Conservation (phyloP, 2,888 invertebrate genomes). For the Thysanoteuthis rhombus region DNA sequence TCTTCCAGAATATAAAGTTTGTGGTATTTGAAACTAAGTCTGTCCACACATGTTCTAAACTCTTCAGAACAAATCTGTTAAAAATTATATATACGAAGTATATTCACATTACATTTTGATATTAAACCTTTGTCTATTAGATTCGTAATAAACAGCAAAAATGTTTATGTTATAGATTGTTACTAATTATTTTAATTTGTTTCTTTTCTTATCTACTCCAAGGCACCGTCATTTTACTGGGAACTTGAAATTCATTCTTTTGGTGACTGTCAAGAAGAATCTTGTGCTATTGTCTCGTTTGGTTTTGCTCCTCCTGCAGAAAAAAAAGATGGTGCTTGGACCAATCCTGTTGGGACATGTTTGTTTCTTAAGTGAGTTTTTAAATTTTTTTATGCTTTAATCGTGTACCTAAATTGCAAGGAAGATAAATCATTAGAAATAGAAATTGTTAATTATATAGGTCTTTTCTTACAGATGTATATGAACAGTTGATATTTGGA, state of each 20-base stretch:
- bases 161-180: neutral
- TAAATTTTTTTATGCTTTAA: neutral
- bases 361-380: slow-evolving; percentile 64
- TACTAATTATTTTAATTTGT: neutral
- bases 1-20: no score
- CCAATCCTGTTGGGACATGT: slow-evolving; percentile 66
- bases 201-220: neutral
- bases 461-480: neutral
- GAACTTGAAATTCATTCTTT: slow-evolving; percentile 65
- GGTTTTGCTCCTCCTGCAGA: slow-evolving; percentile 67
- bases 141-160: neutral
- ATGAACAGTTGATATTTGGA: no score
- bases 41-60: no score
- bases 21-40: no score
- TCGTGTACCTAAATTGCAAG: neutral
- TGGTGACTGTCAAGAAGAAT: slow-evolving; percentile 65
- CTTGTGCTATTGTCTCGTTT: slow-evolving; percentile 64
- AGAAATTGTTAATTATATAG: neutral
- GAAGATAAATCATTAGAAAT: neutral
- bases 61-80: no score
- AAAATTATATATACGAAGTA: no score
- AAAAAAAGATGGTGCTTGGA: slow-evolving; percentile 66
- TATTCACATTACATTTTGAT: no score
- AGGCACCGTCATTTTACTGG: slow-evolving; percentile 68
- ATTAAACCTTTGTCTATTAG: neutral